Percentiles rank a stretch among this genome's conserved stretches.
These are phyloP conservation scores for Dryomyza anilis DNA, from an alignment of 2,888 invertebrate species.

Conservation along the genomic window DNA sequence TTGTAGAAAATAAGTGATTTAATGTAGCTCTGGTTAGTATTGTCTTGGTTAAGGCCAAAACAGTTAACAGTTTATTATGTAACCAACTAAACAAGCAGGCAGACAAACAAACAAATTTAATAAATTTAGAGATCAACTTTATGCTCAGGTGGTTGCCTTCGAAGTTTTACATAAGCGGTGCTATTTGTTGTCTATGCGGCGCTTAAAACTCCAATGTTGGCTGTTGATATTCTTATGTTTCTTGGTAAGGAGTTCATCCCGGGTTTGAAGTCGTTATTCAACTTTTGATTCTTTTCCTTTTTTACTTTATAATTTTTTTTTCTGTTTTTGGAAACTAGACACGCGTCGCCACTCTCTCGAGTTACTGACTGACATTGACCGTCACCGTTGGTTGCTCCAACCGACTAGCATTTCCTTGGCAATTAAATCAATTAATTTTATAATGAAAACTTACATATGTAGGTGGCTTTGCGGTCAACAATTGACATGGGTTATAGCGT, in stretches of 20 bases:
- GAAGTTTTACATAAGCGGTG: not conserved
- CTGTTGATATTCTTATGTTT: not conserved
- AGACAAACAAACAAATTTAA: not conserved
- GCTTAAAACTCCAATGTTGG: no score
- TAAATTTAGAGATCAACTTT: slow-evolving; percentile 17
- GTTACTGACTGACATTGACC: slow-evolving; percentile 1
- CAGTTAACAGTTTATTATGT: slow-evolving; percentile 21
- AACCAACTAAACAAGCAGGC: not conserved
- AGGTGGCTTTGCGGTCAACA: no score
- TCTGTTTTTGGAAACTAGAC: no score
- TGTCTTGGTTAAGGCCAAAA: not conserved
- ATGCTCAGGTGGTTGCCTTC: not conserved
- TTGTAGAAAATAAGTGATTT: not conserved
- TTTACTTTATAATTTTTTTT: no score
- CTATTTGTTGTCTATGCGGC: not conserved
- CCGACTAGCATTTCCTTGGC: no score
- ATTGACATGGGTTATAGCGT: no score
- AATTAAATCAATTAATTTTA: no score
- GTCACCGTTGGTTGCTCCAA: not conserved
- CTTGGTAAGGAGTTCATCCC: not conserved
- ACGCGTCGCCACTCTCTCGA: not conserved
- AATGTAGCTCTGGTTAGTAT: not conserved
- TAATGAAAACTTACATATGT: no score
- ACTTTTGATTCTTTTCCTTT: not conserved
- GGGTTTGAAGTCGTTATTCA: not conserved